Conservation (phyloP, 2,113 vertebrate species). For the Microtus pennsylvanicus region DNA sequence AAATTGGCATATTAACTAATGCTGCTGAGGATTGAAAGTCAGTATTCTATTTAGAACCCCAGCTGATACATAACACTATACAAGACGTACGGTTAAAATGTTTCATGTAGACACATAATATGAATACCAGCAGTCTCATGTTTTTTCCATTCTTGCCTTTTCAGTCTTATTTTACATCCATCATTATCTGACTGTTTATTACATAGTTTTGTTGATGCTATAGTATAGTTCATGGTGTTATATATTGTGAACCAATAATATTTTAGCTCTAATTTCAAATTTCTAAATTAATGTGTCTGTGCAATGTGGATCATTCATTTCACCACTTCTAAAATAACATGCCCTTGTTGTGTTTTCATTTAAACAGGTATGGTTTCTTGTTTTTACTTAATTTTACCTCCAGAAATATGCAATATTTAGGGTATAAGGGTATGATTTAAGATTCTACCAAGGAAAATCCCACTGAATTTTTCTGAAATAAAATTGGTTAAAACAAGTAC, state of each 20-base stretch:
- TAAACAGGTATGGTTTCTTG: not conserved
- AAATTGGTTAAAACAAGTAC: not conserved
- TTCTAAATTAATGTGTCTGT: slow-evolving; percentile 10
- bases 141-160: slow-evolving; percentile 12
- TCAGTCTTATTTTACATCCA: slow-evolving; percentile 9
- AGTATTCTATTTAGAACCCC: not conserved
- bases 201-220: not conserved
- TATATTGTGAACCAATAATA: not conserved
- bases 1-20: slow-evolving; percentile 29
- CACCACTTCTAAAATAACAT: not conserved
- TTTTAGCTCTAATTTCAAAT: not conserved
- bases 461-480: not conserved
- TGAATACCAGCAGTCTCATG: not conserved
- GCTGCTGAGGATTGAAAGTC: slow-evolving; percentile 3
- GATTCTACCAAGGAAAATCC: not conserved
- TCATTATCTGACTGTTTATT: slow-evolving; percentile 32
- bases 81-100: slow-evolving; percentile 26
- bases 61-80: not conserved
- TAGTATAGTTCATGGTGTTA: not conserved
- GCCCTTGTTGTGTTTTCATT: not conserved
- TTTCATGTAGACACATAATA: slow-evolving; percentile 22
- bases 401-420: not conserved
- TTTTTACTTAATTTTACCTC: slow-evolving; percentile 30
- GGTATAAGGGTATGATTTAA: not conserved
- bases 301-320: not conserved